Evolutionary conservation across 2,888 invertebrate species (phyloP).

Genomic region (Dicyrtoma fusca): DNA sequence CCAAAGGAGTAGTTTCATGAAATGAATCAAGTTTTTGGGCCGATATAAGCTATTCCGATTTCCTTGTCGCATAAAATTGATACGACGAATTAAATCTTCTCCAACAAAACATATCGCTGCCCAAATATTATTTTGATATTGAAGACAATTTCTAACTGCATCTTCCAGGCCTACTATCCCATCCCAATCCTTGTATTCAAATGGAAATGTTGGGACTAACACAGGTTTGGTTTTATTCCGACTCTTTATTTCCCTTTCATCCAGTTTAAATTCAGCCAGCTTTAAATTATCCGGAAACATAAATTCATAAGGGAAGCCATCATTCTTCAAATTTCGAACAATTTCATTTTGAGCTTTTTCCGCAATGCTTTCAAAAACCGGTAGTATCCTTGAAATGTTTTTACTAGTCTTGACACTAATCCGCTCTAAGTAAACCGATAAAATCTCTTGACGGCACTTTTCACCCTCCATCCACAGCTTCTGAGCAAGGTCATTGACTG

Average conservation of each 20-base stretch:
- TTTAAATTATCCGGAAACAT: conserved; percentile 30
- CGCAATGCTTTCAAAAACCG: conserved; percentile 4
- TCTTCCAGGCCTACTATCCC: conserved; percentile 2
- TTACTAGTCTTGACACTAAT: not conserved
- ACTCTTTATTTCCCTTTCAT: not conserved
- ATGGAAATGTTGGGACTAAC: conserved; percentile 2
- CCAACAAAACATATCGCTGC: not conserved
- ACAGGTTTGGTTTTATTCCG: not conserved
- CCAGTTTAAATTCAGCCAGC: conserved; percentile 21
- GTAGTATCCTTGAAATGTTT: not conserved
- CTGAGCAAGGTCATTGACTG: not conserved
- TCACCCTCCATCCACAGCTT: not conserved
- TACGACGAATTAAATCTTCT: conserved; percentile 1
- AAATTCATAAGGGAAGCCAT: conserved; percentile 24
- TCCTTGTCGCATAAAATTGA: not conserved
- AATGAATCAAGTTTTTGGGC: conserved; percentile 16
- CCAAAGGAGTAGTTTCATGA: conserved; percentile 21
- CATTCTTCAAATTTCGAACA: not conserved
- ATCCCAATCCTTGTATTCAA: conserved; percentile 15
- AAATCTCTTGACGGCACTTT: not conserved
- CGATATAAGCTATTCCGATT: conserved; percentile 24
- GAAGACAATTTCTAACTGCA: not conserved
- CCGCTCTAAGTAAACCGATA: not conserved
- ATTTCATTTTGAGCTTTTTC: conserved; percentile 18
- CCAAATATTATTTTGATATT: conserved; percentile 25